Base-by-base conservation (phyloP, 2,888 invertebrate species). In the Operophtera brumata region DNA sequence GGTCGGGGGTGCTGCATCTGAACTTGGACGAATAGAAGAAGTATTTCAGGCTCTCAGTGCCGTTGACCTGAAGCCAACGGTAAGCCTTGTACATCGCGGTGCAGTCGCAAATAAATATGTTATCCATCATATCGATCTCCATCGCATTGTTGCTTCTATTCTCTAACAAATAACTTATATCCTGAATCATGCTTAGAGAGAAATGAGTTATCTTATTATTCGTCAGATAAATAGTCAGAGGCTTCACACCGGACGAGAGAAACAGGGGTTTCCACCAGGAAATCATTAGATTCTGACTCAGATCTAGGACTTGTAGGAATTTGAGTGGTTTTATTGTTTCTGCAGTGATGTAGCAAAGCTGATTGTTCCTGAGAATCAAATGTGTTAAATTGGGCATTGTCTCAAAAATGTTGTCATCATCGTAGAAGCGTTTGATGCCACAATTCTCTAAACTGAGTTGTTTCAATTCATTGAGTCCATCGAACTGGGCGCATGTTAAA, bases 81-180 rank as follows among this genome's bases (percentile, higher is more conserved):
- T 82, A 86, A 0, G 88, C 81, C 41, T 75, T 74, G 63, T 84
- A 84, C 83, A 91, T 87, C 0, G 83, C 76, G 35, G 67, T 77
- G 57, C 92, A 93, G 57, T 91, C 91, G 63, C 93, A 93, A 14
- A 83, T 78, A 58, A 92, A 91, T 1, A 91, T 83, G 71, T 93
- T 93, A 28, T 87, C 78, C 70, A 83, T 82, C 5, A 93, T 59
- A 55, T 92, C 84, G 20, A 93, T 77, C 41, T 78, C 70, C 1
- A 82, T 64, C 1, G 75, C 68, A 12, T 59, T 57, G 45, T 75
- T 82, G 12, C 64, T 70, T 10, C 67, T 70, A n/a, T 75, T 75
- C 60, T 85, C 82, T 30, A 89, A 64, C 40, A 92, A 70, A 58
- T 82, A 86, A 30, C 75, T 74, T 30, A 92, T 88, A 69, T 93